Evolutionary conservation across 2,113 vertebrate genomes (phyloP), one percentile per base, ranked within the genome.

Genomic region (Copsychus sechellarum): DNA sequence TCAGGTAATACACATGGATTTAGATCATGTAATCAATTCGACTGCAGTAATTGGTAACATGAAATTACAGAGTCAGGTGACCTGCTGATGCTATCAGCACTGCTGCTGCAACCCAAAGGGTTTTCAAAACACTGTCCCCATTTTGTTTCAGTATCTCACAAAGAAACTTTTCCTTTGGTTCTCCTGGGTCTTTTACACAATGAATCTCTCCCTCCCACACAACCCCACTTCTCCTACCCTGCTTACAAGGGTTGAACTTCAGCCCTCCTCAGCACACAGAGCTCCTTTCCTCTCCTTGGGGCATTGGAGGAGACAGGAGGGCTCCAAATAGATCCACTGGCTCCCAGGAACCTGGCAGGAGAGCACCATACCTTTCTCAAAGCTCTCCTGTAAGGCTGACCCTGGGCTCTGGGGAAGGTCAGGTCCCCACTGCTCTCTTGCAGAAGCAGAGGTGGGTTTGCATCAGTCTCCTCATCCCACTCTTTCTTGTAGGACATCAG

Each of bases 1-100:
- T 82, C 85, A 94, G 95, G 94, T 97, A 95, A 86, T 86, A 71
- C 79, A 81, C 88, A 53, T 83, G 90, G 92, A 95, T 93, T 93
- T 88, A 86, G 88, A 95, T 93, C 74, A 79, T 88, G 87, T 94
- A 94, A 96, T 91, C 93, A 91, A 90, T 96, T 93, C 29, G 0
- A 62, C 53, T 96, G 85, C 90, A 88, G 86, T 74, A 93, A 96
- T 78, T 88, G 90, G 86, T 70, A 95, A 94, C 64, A 81, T 78
- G 77, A 92, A 93, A 94, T 90, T 90, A 90, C 8, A 16, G 76
- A 89, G 79, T 93, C 86, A 81, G 94, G 74, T 90, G 86, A 93
- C 78, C 67, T 71, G 57, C 77, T 60, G 82, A 77, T 90, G 64
- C 60, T 51, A 64, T 83, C 81, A 90, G 81, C 82, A 28, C 50